These are phyloP conservation scores for Chesias legatella DNA, from an alignment of 2,888 invertebrate species.

Conservation along the genomic window DNA sequence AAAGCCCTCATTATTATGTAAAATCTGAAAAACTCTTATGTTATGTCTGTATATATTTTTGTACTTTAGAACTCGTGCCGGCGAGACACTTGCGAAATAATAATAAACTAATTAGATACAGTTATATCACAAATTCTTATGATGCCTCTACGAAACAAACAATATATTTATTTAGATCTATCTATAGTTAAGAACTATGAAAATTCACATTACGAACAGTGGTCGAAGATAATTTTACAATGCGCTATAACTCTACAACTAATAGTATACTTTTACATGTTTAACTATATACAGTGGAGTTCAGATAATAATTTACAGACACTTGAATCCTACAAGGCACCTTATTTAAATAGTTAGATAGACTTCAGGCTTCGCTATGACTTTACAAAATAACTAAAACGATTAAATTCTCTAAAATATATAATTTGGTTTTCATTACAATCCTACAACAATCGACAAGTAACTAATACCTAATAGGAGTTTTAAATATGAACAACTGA, in stretches of 20 bases:
- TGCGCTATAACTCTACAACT: conserved; percentile 60
- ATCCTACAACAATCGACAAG: conserved; percentile 75
- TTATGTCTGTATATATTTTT: conserved; percentile 78
- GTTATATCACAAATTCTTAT: conserved; percentile 79
- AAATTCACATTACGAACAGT: conserved; percentile 58
- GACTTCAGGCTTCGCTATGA: conserved; percentile 77
- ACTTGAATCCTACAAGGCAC: conserved; percentile 74
- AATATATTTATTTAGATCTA: conserved; percentile 70
- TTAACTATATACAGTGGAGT: conserved; percentile 75
- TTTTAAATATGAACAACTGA: conserved; percentile 78
- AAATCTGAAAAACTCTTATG: conserved; percentile 61
- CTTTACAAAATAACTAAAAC: conserved; percentile 77
- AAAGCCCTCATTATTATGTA: conserved; percentile 63
- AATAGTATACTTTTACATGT: conserved; percentile 75
- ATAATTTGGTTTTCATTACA: conserved; percentile 79
- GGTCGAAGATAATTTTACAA: conserved; percentile 67
- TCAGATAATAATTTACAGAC: conserved; percentile 76
- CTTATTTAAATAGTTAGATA: conserved; percentile 76
- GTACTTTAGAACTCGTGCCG: conserved; percentile 49
- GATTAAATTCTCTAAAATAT: conserved; percentile 78
- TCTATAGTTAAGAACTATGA: conserved; percentile 59
- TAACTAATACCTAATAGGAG: conserved; percentile 77
- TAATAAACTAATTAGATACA: conserved; percentile 71
- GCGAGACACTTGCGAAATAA: conserved; percentile 52
- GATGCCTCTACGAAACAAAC: conserved; percentile 78